Conservation (phyloP, 35 echinoderm and acorn worm genomes). For the Ophioderma brevispina region DNA sequence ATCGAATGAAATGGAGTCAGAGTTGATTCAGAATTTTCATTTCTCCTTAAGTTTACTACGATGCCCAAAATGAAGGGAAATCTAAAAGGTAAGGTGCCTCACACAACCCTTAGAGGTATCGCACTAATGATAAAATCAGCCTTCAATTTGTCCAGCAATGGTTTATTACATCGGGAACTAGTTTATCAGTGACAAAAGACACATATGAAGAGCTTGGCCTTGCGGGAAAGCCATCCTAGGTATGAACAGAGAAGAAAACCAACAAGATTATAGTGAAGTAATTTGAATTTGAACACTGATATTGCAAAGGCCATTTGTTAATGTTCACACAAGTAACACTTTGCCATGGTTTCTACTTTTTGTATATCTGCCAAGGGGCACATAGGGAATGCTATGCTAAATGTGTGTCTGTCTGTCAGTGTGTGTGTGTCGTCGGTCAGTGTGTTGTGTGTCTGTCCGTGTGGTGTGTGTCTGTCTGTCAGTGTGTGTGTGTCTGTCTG, state of each 20-base stretch:
- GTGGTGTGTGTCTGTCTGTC: too few relatives aligned
- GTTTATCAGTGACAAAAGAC: slow-evolving; percentile 55
- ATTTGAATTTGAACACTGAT: neutral
- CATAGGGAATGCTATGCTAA: too few relatives aligned
- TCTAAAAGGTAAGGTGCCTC: neutral
- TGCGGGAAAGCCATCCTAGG: slow-evolving; percentile 34
- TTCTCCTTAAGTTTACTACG: neutral
- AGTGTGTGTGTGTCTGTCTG: too few relatives aligned
- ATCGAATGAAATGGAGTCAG: too few relatives aligned
- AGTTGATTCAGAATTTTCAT: neutral
- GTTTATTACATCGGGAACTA: slow-evolving; percentile 21
- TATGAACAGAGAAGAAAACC: slow-evolving; percentile 53
- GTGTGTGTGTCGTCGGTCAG: too few relatives aligned
- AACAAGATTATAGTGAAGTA: slow-evolving; percentile 50
- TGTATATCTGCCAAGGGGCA: too few relatives aligned
- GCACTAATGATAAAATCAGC: neutral
- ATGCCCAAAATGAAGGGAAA: neutral
- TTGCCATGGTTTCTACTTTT: too few relatives aligned
- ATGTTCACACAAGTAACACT: neutral
- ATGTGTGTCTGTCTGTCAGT: too few relatives aligned
- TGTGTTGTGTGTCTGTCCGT: too few relatives aligned
- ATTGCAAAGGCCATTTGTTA: neutral
- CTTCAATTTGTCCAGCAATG: neutral
- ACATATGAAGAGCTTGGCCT: slow-evolving; percentile 58
- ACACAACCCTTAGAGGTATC: neutral